Percentiles rank a stretch among this genome's conserved stretches.
phyloP scores from a whole-genome alignment of 2,797 vertebrate species.

The Acanthornis magna region DNA sequence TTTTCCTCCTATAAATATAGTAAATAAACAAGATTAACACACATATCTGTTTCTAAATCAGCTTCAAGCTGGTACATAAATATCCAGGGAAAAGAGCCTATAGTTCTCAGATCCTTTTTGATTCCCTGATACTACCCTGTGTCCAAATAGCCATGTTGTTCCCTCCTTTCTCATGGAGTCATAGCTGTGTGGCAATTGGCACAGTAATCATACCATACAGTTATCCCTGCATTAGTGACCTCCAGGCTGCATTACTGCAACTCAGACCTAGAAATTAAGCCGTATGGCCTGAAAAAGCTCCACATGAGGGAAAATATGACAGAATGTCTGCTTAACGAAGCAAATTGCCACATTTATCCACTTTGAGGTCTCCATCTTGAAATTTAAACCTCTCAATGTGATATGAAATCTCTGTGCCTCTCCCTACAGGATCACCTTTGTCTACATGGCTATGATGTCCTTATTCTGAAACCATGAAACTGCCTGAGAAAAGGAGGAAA shows the following conservation, averaged over 20 bases:
- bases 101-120: neutral
- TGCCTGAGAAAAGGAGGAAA: neutral
- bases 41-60: neutral
- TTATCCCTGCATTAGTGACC: constrained; percentile 65
- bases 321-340: constrained; percentile 9
- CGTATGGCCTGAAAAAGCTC: neutral
- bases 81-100: neutral
- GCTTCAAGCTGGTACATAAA: neutral
- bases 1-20: neutral
- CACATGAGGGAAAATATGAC: neutral
- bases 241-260: constrained; percentile 36
- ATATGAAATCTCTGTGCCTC: constrained; percentile 5
- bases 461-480: neutral
- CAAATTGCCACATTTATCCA: constrained; percentile 58
- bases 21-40: neutral
- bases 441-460: neutral
- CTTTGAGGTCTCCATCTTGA: constrained; percentile 28
- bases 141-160: neutral
- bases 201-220: constrained; percentile 27
- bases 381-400: constrained; percentile 42
- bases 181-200: neutral
- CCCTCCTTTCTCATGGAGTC: constrained; percentile 4
- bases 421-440: neutral
- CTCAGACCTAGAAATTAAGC: constrained; percentile 56
- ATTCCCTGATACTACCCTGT: neutral